Evolutionary conservation across 2,888 invertebrate species (phyloP).

Genomic region (Acronicta leporina): DNA sequence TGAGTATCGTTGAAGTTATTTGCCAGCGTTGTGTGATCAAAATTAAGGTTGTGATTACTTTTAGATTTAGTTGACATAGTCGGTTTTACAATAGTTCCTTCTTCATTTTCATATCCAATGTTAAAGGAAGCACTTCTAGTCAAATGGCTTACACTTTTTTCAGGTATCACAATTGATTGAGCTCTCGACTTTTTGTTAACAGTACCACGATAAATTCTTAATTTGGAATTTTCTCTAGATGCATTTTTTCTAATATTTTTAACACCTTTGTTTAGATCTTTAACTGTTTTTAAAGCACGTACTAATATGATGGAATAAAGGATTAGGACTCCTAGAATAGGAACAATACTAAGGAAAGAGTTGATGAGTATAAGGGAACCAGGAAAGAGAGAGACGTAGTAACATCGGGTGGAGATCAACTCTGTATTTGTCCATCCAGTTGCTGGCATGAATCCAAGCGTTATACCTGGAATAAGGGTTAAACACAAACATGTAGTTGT

Average conservation of each 20-base stretch:
- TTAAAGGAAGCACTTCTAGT: slow-evolving; percentile 76
- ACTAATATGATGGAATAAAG: slow-evolving; percentile 90
- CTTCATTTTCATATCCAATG: slow-evolving; percentile 47
- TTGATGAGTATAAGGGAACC: slow-evolving; percentile 87
- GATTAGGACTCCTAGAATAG: slow-evolving; percentile 79
- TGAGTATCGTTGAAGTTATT: slow-evolving; percentile 46
- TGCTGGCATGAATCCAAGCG: slow-evolving; percentile 89
- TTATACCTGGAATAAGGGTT: slow-evolving; percentile 79
- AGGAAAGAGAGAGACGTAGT: slow-evolving; percentile 89
- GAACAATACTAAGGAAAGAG: slow-evolving; percentile 87
- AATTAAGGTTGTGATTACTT: slow-evolving; percentile 71
- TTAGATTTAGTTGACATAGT: slow-evolving; percentile 62
- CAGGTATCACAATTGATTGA: slow-evolving; percentile 57
- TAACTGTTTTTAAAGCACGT: slow-evolving; percentile 86
- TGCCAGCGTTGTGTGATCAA: slow-evolving; percentile 41
- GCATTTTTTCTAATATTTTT: slow-evolving; percentile 62
- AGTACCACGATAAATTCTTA: slow-evolving; percentile 76
- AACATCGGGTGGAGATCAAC: slow-evolving; percentile 76
- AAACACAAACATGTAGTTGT: slow-evolving; percentile 50
- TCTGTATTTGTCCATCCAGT: slow-evolving; percentile 88
- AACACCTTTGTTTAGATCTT: slow-evolving; percentile 67
- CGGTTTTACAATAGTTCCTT: slow-evolving; percentile 27
- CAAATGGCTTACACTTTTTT: slow-evolving; percentile 53
- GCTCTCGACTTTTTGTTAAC: slow-evolving; percentile 46
- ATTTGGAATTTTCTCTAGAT: slow-evolving; percentile 60